Evolutionary conservation across 2,797 vertebrate genomes (phyloP), one percentile per base, ranked within the genome.

Genomic region (Lateolabrax maculatus): DNA sequence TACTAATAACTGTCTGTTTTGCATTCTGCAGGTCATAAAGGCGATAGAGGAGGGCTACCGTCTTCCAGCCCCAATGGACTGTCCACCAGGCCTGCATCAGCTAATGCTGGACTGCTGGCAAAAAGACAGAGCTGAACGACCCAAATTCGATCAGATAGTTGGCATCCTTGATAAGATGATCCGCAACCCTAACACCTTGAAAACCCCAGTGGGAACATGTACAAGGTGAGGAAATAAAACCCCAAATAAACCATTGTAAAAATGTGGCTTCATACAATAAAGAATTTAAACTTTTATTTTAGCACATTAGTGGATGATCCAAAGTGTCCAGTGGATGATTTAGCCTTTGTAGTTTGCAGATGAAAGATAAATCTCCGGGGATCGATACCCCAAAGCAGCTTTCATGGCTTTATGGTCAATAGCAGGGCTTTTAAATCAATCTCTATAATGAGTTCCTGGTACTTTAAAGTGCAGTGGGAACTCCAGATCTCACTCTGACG

Each of bases 71-170:
- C 98, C 98, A 66, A 99, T 99, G 98, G 98, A 99, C 93, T 99
- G 98, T 92, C 98, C 98, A 10, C 96, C 98, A 58, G 98, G 98
- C 76, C 95, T 99, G 67, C 98, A 99, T 90, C 98, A 99, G 92
- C 95, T 99, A 52, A 99, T 99, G 98, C 91, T 99, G 79, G 98
- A 99, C 89, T 99, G 98, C 92, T 99, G 98, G 98, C 98, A 99
- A 90, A 99, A 99, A 89, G 98, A 99, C 67, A 93, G 98, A 1
- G 97, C 96, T 0, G 98, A 99, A 87, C 96, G 98, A 74, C 98
- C 98, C 29, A 99, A 99, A 90, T 99, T 99, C 78, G 98, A 99
- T 83, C 98, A 99, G 93, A 99, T 99, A 87, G 97, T 99, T 55
- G 96, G 97, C 82, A 97, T 99, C 92, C 95, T 99, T 49, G 98